phyloP scores from a whole-genome alignment of 2,888 invertebrate species.

The Chrysolina oricalcia region DNA sequence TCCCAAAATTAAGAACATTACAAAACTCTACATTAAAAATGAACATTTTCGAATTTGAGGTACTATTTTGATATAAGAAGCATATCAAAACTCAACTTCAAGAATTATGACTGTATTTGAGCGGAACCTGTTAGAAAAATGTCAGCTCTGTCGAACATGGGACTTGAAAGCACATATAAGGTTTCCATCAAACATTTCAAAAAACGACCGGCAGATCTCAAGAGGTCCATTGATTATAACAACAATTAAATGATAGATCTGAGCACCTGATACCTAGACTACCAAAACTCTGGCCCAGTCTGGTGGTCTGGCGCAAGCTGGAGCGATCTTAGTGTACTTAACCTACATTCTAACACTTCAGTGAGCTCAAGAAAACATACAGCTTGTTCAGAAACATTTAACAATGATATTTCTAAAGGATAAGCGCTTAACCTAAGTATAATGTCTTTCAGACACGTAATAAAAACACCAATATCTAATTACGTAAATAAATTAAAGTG shows the following conservation, averaged over 20 bases:
- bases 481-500: conserved; percentile 67
- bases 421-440: conserved; percentile 64
- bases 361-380: conserved; percentile 64
- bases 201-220: conserved; percentile 66
- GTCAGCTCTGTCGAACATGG: not conserved
- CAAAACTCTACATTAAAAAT: not conserved
- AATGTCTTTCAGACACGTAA: conserved; percentile 66
- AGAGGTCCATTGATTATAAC: conserved; percentile 68
- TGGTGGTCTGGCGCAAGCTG: conserved; percentile 60
- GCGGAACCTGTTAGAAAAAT: not conserved
- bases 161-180: conserved; percentile 12
- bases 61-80: too few relatives aligned
- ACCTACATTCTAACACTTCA: conserved; percentile 55
- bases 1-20: not conserved
- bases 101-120: not conserved
- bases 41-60: too few relatives aligned
- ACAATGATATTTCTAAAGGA: conserved; percentile 54
- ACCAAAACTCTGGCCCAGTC: conserved; percentile 68
- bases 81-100: too few relatives aligned
- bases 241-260: conserved; percentile 70
- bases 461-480: conserved; percentile 68
- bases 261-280: conserved; percentile 69
- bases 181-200: conserved; percentile 26
- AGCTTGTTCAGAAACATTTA: conserved; percentile 59
- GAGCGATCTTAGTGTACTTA: conserved; percentile 57